A percentile compares a stretch with the other conserved stretches of the same genome.
Conservation (phyloP, 2,888 invertebrate species). For the Belgica antarctica region DNA sequence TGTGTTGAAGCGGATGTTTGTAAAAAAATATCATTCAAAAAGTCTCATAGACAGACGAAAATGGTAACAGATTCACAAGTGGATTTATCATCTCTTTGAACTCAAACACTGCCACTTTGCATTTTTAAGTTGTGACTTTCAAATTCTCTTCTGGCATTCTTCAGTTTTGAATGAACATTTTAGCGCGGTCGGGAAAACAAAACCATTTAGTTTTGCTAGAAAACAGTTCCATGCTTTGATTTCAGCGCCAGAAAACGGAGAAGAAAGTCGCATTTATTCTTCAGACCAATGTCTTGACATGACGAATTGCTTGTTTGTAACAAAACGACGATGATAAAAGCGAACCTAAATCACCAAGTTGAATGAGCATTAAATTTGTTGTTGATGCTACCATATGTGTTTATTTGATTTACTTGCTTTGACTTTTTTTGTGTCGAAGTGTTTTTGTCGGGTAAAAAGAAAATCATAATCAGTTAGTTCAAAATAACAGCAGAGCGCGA, state of each 20-base stretch:
- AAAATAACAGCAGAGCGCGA: constrained; percentile 1
- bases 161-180: background rate
- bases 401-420: constrained; percentile 35
- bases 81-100: constrained; percentile 7
- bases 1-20: constrained; percentile 20
- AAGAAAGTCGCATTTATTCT: background rate
- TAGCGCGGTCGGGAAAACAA: background rate
- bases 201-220: background rate
- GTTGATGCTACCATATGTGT: constrained; percentile 28
- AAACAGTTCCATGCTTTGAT: constrained; percentile 12
- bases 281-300: constrained; percentile 12
- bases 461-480: constrained; percentile 12
- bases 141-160: background rate
- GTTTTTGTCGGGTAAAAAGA: no score
- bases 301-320: constrained; percentile 19
- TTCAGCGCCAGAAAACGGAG: background rate
- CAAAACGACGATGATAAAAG: background rate
- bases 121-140: constrained; percentile 3
- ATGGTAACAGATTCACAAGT: constrained; percentile 21
- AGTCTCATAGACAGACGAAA: background rate
- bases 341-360: constrained; percentile 27
- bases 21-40: background rate
- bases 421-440: no score
- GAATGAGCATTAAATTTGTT: constrained; percentile 40
- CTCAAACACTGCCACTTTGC: constrained; percentile 1